These are phyloP conservation scores for Pteropus rufus DNA, from an alignment of 2,797 vertebrate species.

Conservation along the genomic window DNA sequence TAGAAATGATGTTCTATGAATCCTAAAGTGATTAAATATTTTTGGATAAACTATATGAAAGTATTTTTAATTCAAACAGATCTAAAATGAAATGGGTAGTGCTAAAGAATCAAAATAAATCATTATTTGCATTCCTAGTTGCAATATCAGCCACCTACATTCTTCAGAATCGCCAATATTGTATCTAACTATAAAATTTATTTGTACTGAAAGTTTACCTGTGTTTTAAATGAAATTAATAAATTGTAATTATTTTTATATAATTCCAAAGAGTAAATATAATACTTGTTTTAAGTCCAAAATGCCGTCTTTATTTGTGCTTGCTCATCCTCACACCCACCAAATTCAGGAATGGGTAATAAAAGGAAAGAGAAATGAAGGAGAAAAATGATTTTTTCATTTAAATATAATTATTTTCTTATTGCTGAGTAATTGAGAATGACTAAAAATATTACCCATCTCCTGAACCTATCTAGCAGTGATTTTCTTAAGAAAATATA, in stretches of 20 bases:
- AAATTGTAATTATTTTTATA: background rate
- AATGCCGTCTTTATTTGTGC: background rate
- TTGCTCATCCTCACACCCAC: background rate
- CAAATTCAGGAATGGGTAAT: background rate
- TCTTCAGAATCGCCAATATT: background rate
- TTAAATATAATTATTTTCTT: background rate
- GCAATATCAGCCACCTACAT: background rate
- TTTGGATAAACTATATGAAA: constrained; percentile 14
- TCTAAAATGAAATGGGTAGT: background rate
- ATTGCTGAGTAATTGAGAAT: background rate
- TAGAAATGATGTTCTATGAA: constrained; percentile 10
- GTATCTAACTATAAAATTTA: background rate
- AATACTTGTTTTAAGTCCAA: background rate
- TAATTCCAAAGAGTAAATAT: background rate
- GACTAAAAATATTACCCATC: background rate
- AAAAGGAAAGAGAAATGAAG: background rate
- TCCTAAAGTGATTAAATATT: constrained; percentile 21
- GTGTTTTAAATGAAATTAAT: constrained; percentile 22
- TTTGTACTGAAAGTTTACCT: background rate
- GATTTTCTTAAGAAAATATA: background rate
- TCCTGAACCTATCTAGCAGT: background rate
- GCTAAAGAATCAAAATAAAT: background rate
- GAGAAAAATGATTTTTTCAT: background rate
- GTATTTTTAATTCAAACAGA: constrained; percentile 2
- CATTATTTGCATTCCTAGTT: background rate